A percentile compares a stretch with the other conserved stretches of the same genome.
phyloP scores from a whole-genome alignment of 2,113 vertebrate genomes.

The Fulica atra region DNA sequence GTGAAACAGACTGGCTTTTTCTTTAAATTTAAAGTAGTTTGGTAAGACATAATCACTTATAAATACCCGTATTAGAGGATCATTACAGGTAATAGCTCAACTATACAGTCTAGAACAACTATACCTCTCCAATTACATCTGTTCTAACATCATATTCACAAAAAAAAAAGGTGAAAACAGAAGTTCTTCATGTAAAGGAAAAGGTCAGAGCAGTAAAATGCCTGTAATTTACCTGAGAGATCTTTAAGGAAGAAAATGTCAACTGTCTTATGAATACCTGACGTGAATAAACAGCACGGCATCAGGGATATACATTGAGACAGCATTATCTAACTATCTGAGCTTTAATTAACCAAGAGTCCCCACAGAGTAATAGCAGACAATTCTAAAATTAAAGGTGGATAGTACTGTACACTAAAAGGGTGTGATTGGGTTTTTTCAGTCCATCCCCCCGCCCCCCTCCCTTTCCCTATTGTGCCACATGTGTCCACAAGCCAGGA shows the following conservation, averaged over 20 bases:
- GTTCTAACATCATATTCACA: neutral
- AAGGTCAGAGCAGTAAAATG: slow-evolving; percentile 58
- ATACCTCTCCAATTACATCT: neutral
- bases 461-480: neutral
- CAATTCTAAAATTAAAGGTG: neutral
- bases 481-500: neutral
- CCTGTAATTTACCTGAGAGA: slow-evolving; percentile 45
- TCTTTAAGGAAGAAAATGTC: slow-evolving; percentile 56
- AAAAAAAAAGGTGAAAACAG: slow-evolving; percentile 41
- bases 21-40: slow-evolving; percentile 33
- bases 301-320: neutral
- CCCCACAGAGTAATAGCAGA: neutral
- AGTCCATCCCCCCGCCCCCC: neutral
- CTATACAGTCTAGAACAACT: slow-evolving; percentile 10
- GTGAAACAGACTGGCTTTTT: slow-evolving; percentile 11
- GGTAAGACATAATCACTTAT: slow-evolving; percentile 20
- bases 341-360: slow-evolving; percentile 38
- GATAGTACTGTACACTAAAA: neutral
- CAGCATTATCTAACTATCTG: slow-evolving; percentile 7
- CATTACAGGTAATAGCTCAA: slow-evolving; percentile 30
- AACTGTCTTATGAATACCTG: slow-evolving; percentile 44
- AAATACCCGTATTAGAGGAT: slow-evolving; percentile 31
- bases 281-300: slow-evolving; percentile 31
- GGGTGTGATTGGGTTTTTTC: neutral
- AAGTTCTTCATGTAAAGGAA: slow-evolving; percentile 37